phyloP scores from a whole-genome alignment of 2,797 vertebrate genomes.

The Gallinago solitaria region DNA sequence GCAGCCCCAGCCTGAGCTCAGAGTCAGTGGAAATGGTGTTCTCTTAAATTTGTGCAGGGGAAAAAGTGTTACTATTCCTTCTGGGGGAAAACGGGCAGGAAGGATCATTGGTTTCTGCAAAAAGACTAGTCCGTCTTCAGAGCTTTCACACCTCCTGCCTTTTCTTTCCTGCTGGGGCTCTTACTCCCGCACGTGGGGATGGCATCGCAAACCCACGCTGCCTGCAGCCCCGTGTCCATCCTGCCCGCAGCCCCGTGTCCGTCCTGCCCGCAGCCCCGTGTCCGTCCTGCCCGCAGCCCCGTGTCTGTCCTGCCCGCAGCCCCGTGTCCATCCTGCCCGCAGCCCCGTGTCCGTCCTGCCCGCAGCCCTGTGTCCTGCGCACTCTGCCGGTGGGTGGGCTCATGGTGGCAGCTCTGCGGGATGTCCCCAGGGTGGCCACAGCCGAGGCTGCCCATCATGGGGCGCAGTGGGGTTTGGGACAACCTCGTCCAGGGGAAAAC shows the following conservation, averaged over 20 bases:
- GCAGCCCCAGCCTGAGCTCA: not conserved
- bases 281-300: no score
- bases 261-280: not conserved
- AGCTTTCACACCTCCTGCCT: not conserved
- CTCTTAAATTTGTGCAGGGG: not conserved
- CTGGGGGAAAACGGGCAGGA: not conserved
- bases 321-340: not conserved
- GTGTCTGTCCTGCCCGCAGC: not conserved
- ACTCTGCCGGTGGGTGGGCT: no score
- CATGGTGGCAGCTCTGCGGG: rapidly evolving
- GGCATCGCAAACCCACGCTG: not conserved
- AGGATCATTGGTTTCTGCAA: not conserved
- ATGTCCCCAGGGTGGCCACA: not conserved
- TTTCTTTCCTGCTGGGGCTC: not conserved
- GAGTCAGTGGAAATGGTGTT: rapidly evolving
- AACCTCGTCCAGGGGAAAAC: not conserved
- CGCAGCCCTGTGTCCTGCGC: not conserved
- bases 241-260: no score
- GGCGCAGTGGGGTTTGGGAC: not conserved
- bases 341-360: not conserved
- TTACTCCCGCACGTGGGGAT: not conserved
- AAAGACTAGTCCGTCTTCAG: not conserved
- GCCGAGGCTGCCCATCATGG: not conserved
- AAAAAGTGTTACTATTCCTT: rapidly evolving
- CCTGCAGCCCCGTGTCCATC: not conserved